Conservation (phyloP, 2,113 vertebrate species). For the Gallinago media region DNA sequence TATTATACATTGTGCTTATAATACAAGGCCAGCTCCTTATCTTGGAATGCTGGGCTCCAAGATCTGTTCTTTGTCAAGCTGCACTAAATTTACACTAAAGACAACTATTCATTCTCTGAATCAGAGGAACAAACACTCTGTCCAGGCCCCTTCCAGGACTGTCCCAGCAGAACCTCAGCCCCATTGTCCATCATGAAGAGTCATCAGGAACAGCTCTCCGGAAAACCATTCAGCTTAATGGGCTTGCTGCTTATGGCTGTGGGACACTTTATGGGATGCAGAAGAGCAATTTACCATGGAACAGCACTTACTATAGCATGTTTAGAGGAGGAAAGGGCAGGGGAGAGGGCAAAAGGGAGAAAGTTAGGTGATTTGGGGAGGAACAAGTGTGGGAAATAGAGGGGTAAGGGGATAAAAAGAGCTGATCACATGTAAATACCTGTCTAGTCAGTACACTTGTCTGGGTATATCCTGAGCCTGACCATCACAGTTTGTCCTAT, state of each 20-base stretch:
- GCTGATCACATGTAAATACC: not conserved
- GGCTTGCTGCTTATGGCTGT: accelerated
- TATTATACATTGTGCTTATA: no score
- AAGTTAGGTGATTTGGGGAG: not conserved
- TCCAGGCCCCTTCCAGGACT: accelerated
- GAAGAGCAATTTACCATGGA: not conserved
- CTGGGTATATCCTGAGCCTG: not conserved
- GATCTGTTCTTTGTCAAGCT: no score
- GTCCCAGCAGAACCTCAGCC: not conserved
- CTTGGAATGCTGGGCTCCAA: no score
- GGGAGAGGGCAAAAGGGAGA: not conserved
- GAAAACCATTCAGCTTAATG: not conserved
- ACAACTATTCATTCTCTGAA: no score
- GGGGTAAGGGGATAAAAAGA: not conserved
- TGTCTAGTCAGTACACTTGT: not conserved
- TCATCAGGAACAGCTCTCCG: accelerated
- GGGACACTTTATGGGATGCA: not conserved
- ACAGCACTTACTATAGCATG: not conserved
- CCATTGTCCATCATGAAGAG: not conserved
- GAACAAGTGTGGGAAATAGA: not conserved
- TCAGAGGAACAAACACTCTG: not conserved
- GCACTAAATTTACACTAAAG: no score
- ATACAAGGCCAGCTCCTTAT: no score
- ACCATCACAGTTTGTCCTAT: accelerated
- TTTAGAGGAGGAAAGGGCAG: not conserved